These are phyloP conservation scores for Pterostichus niger DNA, from an alignment of 2,888 invertebrate species.

Conservation along the genomic window DNA sequence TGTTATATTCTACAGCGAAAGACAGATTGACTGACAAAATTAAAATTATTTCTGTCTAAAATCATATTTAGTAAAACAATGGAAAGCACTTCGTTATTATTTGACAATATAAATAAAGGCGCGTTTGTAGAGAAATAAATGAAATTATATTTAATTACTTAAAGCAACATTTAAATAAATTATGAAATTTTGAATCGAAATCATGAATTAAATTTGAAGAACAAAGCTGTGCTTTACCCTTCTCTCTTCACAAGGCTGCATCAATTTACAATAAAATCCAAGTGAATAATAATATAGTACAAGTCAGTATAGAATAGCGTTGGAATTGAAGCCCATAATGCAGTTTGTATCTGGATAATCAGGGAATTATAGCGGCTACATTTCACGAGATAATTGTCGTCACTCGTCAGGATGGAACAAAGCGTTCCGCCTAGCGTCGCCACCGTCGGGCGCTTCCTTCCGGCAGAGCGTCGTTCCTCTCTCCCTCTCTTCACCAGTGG, in stretches of 20 bases:
- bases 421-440: conserved; percentile 50
- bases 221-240: neutral
- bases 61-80: too few relatives aligned
- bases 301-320: neutral
- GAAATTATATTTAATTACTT: too few relatives aligned
- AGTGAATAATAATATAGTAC: neutral
- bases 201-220: neutral
- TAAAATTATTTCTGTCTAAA: too few relatives aligned
- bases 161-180: neutral
- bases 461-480: conserved; percentile 2
- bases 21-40: too few relatives aligned
- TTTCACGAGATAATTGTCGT: conserved; percentile 67
- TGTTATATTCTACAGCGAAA: too few relatives aligned
- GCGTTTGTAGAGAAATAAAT: too few relatives aligned
- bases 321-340: conserved; percentile 46
- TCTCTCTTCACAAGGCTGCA: neutral
- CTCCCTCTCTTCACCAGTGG: neutral
- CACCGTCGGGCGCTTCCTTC: conserved; percentile 63
- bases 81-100: too few relatives aligned
- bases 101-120: too few relatives aligned
- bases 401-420: conserved; percentile 62
- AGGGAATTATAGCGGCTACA: conserved; percentile 66
- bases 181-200: neutral
- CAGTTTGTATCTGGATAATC: conserved; percentile 67
- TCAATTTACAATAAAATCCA: conserved; percentile 15